Evolutionary conservation across 2,113 vertebrate genomes (phyloP).

Genomic region (Suncus etruscus): DNA sequence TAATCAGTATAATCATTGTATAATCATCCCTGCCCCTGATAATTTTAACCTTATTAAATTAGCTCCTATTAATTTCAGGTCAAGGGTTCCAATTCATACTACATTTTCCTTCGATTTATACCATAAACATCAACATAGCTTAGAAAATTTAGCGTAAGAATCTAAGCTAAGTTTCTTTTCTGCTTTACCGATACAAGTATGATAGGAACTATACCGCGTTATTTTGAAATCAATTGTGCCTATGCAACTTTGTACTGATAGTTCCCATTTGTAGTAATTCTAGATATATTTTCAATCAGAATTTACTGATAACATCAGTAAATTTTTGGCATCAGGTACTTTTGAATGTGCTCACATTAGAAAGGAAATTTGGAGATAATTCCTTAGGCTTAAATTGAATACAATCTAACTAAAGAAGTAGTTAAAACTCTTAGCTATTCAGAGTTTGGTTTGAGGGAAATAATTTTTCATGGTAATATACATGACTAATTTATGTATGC

Average conservation of each 20-base stretch:
- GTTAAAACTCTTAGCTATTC: not conserved
- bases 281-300: not conserved
- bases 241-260: not conserved
- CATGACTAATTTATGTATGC: not conserved
- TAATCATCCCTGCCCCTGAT: not conserved
- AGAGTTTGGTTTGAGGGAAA: not conserved
- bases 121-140: not conserved
- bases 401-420: not conserved
- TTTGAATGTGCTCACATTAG: not conserved
- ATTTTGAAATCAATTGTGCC: not conserved
- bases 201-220: not conserved
- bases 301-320: not conserved
- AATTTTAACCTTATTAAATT: not conserved
- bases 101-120: not conserved
- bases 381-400: not conserved
- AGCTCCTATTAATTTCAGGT: slow-evolving; percentile 14
- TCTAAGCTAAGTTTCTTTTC: not conserved
- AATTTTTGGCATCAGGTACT: not conserved
- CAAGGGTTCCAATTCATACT: not conserved
- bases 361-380: not conserved
- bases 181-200: not conserved
- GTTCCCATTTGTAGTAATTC: not conserved
- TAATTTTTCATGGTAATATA: not conserved
- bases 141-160: not conserved
- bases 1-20: too few relatives aligned